Evolutionary conservation across 2,888 invertebrate species (phyloP).

Genomic region (Drosophila prostipennis): DNA sequence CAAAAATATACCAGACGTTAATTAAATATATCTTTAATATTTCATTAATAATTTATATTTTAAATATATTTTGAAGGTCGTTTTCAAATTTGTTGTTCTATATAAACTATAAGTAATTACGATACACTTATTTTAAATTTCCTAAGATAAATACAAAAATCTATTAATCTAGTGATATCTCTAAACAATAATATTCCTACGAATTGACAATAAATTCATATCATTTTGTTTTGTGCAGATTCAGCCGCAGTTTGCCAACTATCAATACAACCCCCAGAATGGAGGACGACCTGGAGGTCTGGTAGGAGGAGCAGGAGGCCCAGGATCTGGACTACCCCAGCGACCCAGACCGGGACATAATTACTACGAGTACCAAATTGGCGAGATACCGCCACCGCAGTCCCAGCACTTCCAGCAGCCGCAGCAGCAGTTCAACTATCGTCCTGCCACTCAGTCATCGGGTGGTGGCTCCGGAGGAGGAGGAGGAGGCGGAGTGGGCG

Average conservation of each 20-base stretch:
- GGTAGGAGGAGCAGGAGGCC: neutral
- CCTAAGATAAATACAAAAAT: neutral
- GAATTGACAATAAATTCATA: neutral
- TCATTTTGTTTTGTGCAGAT: constrained; percentile 4
- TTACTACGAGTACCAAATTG: constrained; percentile 81
- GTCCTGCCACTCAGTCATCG: constrained; percentile 53
- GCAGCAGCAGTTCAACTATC: constrained; percentile 63
- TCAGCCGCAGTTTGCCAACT: constrained; percentile 35
- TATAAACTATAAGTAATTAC: too few species aligned
- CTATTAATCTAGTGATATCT: too few species aligned
- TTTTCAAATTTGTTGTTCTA: too few species aligned
- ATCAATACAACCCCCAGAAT: constrained; percentile 51
- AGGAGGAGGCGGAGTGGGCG: constrained; percentile 14
- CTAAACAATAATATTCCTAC: too few species aligned
- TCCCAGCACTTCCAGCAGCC: constrained; percentile 38
- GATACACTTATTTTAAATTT: too few species aligned
- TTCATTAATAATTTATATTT: too few species aligned
- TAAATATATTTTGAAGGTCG: too few species aligned
- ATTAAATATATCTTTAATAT: neutral
- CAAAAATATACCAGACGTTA: neutral
- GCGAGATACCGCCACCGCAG: constrained; percentile 75
- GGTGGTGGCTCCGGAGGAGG: constrained; percentile 10
- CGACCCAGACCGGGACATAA: constrained; percentile 65
- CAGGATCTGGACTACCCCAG: constrained; percentile 37
- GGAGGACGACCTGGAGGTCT: constrained; percentile 2